phyloP scores from a whole-genome alignment of 2,797 vertebrate species.

The Notolepis coatsorum region DNA sequence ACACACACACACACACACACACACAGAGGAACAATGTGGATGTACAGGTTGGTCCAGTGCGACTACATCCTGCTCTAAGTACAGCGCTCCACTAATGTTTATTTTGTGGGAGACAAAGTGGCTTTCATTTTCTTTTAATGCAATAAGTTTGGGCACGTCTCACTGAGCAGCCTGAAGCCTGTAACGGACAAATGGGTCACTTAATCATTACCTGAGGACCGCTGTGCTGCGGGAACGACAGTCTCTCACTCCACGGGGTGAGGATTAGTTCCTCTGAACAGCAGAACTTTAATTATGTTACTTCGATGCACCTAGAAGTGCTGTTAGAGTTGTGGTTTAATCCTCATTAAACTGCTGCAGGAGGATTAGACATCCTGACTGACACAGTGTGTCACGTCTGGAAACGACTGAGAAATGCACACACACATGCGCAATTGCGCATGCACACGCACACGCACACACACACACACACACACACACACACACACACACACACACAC shows the following conservation, averaged over 20 bases:
- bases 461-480: slow-evolving; percentile 17
- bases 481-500: slow-evolving; percentile 1
- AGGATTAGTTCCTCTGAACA: slow-evolving; percentile 62
- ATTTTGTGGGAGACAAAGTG: slow-evolving; percentile 1
- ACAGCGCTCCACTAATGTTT: slow-evolving; percentile 29
- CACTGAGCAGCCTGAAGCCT: not conserved
- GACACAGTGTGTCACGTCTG: slow-evolving; percentile 58
- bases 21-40: slow-evolving; percentile 34
- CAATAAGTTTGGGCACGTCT: not conserved
- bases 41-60: slow-evolving; percentile 57
- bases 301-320: slow-evolving; percentile 60
- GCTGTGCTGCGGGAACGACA: slow-evolving; percentile 19
- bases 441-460: too few species aligned
- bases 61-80: slow-evolving; percentile 44
- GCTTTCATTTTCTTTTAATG: not conserved
- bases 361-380: slow-evolving; percentile 54
- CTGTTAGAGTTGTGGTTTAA: slow-evolving; percentile 61
- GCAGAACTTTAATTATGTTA: slow-evolving; percentile 62
- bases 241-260: slow-evolving; percentile 8
- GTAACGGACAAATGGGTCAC: slow-evolving; percentile 33
- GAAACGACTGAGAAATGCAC: slow-evolving; percentile 49
- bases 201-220: slow-evolving; percentile 33
- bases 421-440: not conserved
- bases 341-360: slow-evolving; percentile 55
- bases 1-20: slow-evolving; percentile 11